A percentile compares a stretch with the other conserved stretches of the same genome.
phyloP scores from a whole-genome alignment of 2,113 vertebrate genomes.

The Acrocephalus arundinaceus region DNA sequence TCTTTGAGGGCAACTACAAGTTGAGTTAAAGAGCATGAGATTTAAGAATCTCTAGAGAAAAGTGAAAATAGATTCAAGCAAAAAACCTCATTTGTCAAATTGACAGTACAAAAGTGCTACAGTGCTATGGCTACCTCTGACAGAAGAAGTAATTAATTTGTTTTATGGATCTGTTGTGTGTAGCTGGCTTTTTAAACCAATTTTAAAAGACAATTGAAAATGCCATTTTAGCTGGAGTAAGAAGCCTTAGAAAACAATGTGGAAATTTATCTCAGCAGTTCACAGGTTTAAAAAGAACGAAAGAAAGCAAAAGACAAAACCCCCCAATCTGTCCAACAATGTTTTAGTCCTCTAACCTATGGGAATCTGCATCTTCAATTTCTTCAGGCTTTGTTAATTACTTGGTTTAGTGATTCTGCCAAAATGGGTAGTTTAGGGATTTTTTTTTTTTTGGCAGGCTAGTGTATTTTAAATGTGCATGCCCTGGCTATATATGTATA shows the following conservation, averaged over 20 bases:
- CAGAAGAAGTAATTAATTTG: background rate
- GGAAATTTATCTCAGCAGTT: background rate
- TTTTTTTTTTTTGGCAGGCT: background rate
- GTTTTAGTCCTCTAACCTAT: background rate
- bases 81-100: background rate
- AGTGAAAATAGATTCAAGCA: background rate
- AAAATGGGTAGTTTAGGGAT: background rate
- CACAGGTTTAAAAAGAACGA: background rate
- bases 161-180: slow-evolving; percentile 5
- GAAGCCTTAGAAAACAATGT: background rate
- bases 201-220: background rate
- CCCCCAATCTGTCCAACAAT: background rate
- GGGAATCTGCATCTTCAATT: background rate
- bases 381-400: background rate
- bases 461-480: background rate
- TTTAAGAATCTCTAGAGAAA: background rate
- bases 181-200: background rate
- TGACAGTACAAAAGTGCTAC: background rate
- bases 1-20: background rate
- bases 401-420: background rate
- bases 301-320: background rate
- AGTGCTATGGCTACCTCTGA: background rate
- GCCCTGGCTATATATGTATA: background rate
- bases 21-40: background rate
- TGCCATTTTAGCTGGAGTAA: background rate